Evolutionary conservation across 1,140 invertebrate species (phyloP), one percentile per base, ranked within the genome.

Genomic region (Bombus sylvicola): DNA sequence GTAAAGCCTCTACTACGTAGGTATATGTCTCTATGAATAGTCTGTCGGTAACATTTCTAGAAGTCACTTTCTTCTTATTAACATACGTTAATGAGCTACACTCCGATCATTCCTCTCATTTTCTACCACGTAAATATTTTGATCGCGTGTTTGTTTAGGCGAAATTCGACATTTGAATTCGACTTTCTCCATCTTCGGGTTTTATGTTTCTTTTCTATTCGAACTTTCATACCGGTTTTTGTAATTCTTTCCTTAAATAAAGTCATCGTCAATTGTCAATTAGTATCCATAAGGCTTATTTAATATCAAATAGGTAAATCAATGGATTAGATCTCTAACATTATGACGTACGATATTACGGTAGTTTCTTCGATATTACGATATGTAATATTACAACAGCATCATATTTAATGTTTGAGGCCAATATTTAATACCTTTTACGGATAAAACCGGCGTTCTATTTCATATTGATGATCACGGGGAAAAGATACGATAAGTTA

Each of bases 41-140:
- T 47, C 53, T 1, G 37, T n/a, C 64, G 64, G 10, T 15, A 71
- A 22, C 37, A 34, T 79, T 72, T 53, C 47, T 62, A 47, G 18
- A 84, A 62, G 5, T 72, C 13, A 57, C 68, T 73, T 77, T 77
- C 81, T 57, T 77, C n/a, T 84, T 10, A 57, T 85, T 66, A 81
- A 66, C 77, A 22, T 41, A 31, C 12, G 13, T 31, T 25, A 13
- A 76, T 13, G 47, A 83, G 31, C 64, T 31, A 18, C 15, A 3
- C 15, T 15, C 15, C 25, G 62, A 18, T 41, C 68, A 13, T 28
- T 47, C 10, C 15, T 72, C 68, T 39, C 28, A 28, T 41, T 73
- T 41, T 41, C n/a, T 41, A 9, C 10, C 71, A 8, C 22, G 28
- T 15, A 43, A 47, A 25, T 74, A 47, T 31, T 39, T 69, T 28